Evolutionary conservation across 2,113 vertebrate genomes (phyloP).

Genomic region (Siniperca knerii): DNA sequence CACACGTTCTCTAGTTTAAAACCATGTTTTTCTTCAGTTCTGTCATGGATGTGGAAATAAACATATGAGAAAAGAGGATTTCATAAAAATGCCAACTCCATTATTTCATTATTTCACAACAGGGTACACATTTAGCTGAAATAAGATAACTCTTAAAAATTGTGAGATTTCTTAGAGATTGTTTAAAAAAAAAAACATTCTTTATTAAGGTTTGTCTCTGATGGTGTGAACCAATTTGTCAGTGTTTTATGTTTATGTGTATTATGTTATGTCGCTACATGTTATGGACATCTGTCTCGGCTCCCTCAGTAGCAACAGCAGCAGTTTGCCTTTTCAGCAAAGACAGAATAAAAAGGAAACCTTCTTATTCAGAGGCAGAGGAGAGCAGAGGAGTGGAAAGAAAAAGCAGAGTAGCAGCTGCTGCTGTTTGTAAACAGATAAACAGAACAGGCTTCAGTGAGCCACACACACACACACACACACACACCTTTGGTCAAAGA

Average conservation of each 20-base stretch:
- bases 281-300: neutral
- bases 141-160: neutral
- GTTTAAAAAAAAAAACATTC: neutral
- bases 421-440: conserved; percentile 62
- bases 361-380: conserved; percentile 15
- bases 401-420: conserved; percentile 53
- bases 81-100: neutral
- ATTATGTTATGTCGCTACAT: neutral
- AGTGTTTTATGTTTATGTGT: neutral
- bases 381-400: conserved; percentile 27
- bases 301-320: conserved; percentile 4
- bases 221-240: neutral
- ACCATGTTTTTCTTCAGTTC: neutral
- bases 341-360: conserved; percentile 19
- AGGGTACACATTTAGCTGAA: neutral
- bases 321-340: conserved; percentile 28
- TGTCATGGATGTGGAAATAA: neutral
- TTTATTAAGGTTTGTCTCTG: neutral
- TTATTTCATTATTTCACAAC: neutral
- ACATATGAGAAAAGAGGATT: neutral
- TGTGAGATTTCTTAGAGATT: neutral
- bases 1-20: neutral
- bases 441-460: conserved; percentile 51
- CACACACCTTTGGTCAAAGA: conserved; percentile 6
- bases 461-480: conserved; percentile 21